phyloP scores from a whole-genome alignment of 1,140 invertebrate species.

The Reticulitermes speratus region DNA sequence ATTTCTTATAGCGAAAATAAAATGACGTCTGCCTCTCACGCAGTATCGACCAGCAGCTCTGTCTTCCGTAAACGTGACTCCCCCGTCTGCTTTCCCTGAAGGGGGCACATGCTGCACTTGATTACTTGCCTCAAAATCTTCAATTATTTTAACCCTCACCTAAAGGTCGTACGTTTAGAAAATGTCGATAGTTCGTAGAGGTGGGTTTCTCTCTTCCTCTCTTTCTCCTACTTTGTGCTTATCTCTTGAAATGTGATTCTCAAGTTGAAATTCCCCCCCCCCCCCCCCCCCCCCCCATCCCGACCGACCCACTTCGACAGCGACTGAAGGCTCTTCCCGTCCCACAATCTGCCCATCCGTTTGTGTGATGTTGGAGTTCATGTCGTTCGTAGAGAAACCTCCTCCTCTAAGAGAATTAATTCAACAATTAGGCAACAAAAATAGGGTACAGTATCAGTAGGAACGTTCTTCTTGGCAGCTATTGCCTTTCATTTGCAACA shows the following conservation, averaged over 20 bases:
- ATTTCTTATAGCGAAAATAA: no score
- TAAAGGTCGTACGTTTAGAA: constrained; percentile 11
- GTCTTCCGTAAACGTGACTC: constrained; percentile 3
- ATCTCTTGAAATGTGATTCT: neutral
- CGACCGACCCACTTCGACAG: neutral
- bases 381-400: neutral
- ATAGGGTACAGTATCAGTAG: constrained; percentile 35
- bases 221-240: neutral
- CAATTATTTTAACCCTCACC: constrained; percentile 12
- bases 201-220: neutral
- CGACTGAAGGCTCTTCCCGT: neutral
- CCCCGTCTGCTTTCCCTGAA: neutral
- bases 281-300: neutral
- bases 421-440: constrained; percentile 47
- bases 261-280: constrained; percentile 18
- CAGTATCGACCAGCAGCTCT: neutral
- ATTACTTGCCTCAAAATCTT: constrained; percentile 13
- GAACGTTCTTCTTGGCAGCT: constrained; percentile 44
- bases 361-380: constrained; percentile 3
- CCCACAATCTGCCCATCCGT: constrained; percentile 18
- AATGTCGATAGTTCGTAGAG: constrained; percentile 10
- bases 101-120: neutral
- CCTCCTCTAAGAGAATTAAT: constrained; percentile 42
- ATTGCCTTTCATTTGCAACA: constrained; percentile 46
- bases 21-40: neutral